Conservation (phyloP, 2,888 invertebrate species). For the Chrysolina haemoptera region DNA sequence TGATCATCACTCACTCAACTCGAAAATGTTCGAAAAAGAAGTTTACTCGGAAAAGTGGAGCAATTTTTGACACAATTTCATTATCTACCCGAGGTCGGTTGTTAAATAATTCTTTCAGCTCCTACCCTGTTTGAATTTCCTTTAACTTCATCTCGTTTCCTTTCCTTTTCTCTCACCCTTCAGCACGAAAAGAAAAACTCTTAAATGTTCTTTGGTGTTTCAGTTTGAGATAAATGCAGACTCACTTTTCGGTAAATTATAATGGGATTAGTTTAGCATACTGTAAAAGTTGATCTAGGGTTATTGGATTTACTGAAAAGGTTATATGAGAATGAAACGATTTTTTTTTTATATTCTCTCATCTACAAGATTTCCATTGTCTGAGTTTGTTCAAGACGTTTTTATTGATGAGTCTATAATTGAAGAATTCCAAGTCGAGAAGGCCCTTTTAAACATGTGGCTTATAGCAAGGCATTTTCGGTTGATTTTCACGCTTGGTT, state of each 20-base stretch:
- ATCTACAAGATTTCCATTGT: too few relatives aligned
- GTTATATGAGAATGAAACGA: not conserved
- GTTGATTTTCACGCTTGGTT: too few relatives aligned
- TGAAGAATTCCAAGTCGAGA: too few relatives aligned
- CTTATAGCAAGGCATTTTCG: too few relatives aligned
- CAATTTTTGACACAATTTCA: not conserved
- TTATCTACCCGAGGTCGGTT: not conserved
- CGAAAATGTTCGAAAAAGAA: not conserved
- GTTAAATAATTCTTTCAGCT: not conserved
- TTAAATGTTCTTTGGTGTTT: not conserved
- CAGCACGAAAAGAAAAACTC: not conserved
- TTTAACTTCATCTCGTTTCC: not conserved
- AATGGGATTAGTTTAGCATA: slow-evolving; percentile 1
- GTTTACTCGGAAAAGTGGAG: not conserved
- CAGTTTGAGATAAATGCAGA: not conserved
- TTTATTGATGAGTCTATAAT: too few relatives aligned
- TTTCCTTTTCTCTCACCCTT: not conserved
- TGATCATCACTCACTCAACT: not conserved
- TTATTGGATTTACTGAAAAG: not conserved
- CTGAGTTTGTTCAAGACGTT: too few relatives aligned
- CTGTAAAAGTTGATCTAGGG: not conserved
- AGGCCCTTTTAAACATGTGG: too few relatives aligned
- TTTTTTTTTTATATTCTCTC: not conserved
- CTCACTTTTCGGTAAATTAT: not conserved
- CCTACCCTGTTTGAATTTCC: slow-evolving; percentile 1